phyloP scores from a whole-genome alignment of 2,113 vertebrate species.

The Dicaeum eximium region DNA sequence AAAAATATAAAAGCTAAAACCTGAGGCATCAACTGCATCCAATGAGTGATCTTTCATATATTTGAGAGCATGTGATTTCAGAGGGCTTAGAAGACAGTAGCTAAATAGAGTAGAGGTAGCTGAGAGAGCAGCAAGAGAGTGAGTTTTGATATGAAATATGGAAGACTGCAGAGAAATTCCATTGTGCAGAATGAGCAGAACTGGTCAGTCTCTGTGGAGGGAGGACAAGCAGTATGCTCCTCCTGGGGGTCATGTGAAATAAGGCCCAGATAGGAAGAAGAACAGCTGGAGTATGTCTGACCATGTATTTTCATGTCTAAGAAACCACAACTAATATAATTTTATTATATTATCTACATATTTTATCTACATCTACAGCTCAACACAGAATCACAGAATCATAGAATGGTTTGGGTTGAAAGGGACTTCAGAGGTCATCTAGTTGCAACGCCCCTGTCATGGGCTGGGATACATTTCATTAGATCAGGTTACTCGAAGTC shows the following conservation, averaged over 20 bases:
- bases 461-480: not conserved
- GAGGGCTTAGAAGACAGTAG: not conserved
- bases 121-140: not conserved
- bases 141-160: not conserved
- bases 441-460: rapidly evolving
- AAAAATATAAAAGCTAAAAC: too few species aligned
- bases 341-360: too few species aligned
- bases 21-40: too few species aligned
- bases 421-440: not conserved
- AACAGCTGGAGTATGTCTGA: not conserved
- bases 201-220: not conserved
- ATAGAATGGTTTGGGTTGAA: not conserved
- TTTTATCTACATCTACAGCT: too few species aligned
- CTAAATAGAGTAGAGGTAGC: not conserved
- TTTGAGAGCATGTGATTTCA: not conserved
- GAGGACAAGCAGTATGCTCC: not conserved
- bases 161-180: not conserved
- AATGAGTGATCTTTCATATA: not conserved
- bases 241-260: not conserved
- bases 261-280: not conserved
- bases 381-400: not conserved
- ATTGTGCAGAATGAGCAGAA: not conserved
- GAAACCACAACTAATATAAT: rapidly evolving
- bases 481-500: not conserved
- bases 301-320: not conserved